phyloP scores from a whole-genome alignment of 2,113 vertebrate species.

The Coptodon bakossiorum region DNA sequence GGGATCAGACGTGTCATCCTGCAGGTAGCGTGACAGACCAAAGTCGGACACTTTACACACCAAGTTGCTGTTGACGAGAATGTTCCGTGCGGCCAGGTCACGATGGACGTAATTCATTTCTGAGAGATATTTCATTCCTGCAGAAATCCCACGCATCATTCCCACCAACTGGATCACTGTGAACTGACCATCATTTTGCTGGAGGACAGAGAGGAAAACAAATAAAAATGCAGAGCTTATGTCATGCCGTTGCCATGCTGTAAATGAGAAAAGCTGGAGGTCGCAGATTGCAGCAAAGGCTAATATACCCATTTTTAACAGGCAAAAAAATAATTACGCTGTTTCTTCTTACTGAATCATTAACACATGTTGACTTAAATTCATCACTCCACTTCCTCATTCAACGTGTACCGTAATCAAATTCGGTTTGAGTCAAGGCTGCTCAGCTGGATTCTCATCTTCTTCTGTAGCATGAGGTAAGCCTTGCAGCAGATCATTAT shows the following conservation, averaged over 20 bases:
- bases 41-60: conserved; percentile 99
- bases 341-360: background rate
- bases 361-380: background rate
- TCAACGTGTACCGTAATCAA: background rate
- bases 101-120: conserved; percentile 98
- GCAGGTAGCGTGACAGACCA: conserved; percentile 92
- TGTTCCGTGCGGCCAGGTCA: conserved; percentile 94
- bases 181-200: conserved; percentile 99
- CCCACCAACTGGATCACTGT: conserved; percentile 98
- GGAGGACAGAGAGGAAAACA: conserved; percentile 8
- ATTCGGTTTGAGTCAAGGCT: background rate
- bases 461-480: background rate
- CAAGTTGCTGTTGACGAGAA: conserved; percentile 96
- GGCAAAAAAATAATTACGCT: background rate
- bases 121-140: conserved; percentile 96
- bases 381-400: background rate
- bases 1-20: conserved; percentile 95
- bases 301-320: background rate
- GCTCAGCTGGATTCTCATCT: background rate
- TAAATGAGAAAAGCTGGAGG: background rate
- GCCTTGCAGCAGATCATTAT: background rate
- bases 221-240: background rate
- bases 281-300: background rate
- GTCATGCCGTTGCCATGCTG: background rate
- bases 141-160: conserved; percentile 93